A percentile compares a stretch with the other conserved stretches of the same genome.
phyloP scores from a whole-genome alignment of 2,113 vertebrate genomes.

The Daphoenositta chrysoptera region DNA sequence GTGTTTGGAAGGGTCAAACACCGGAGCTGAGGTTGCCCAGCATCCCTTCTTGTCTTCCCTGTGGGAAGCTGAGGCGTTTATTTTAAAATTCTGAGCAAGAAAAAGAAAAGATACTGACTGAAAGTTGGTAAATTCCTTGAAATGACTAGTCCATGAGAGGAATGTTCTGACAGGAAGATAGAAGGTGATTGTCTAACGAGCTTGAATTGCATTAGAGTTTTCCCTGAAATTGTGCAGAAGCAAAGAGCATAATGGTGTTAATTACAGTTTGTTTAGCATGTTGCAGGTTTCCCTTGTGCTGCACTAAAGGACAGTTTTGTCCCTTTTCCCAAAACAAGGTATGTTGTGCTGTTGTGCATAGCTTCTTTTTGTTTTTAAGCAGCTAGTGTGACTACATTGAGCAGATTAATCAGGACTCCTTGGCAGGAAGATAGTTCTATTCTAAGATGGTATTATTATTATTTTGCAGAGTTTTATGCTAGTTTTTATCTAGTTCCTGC shows the following conservation, averaged over 20 bases:
- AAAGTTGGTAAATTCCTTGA: not conserved
- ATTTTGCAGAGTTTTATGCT: not conserved
- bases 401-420: not conserved
- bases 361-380: not conserved
- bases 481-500: not conserved
- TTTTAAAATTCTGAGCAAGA: not conserved
- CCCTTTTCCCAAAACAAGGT: not conserved
- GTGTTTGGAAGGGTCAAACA: not conserved
- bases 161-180: not conserved
- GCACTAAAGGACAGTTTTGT: not conserved
- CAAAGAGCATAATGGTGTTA: not conserved
- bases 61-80: not conserved
- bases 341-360: not conserved
- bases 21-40: not conserved
- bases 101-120: not conserved
- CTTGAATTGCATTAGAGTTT: not conserved
- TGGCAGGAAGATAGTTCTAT: not conserved
- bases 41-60: not conserved
- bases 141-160: not conserved
- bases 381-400: not conserved
- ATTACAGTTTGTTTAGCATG: not conserved
- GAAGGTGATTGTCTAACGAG: not conserved
- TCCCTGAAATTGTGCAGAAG: not conserved
- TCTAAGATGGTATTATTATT: not conserved
- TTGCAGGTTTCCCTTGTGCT: not conserved